Evolutionary conservation across 1,140 invertebrate species (phyloP), one percentile per base, ranked within the genome.

Genomic region (Bombus sibiricus): DNA sequence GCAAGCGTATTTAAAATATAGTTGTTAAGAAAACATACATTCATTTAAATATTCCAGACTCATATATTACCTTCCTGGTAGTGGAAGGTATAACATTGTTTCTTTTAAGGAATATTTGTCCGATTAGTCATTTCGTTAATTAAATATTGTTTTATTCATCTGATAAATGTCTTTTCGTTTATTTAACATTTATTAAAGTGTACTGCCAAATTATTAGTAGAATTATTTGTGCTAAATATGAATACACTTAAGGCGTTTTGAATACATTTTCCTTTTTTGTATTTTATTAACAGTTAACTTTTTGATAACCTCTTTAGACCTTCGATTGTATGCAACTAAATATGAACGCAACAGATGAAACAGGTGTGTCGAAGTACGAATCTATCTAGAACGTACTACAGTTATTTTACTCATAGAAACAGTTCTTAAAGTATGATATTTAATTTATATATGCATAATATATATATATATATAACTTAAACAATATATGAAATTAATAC

Each of bases 321-420:
- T 22, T 74, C 13, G 47, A 43, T 81, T 25, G 25, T 39, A 80
- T 39, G 34, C 9, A 85, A 74, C 32, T 66, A 81, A 64, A 74
- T 74, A 57, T 43, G 37, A 81, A 39, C 34, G 37, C 57, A 74
- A 37, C 43, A 74, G 34, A 81, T 57, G 43, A 57, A 43, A 85
- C 71, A 81, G 59, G 69, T 85, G 64, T 82, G 64, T 25, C 82
- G 69, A 81, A 53, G 22, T 59, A 75, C 6, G 41, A 75, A 47
- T 59, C 34, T 28, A 81, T 37, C 78, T 81, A 81, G 64, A 80
- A 53, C 43, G n/a, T 69, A 68, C 62, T 79, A 79, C 39, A 79
- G 75, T 77, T 78, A 66, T 66, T 66, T 28, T 64, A n/a, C n/a
- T 43, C 76, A 66, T 66, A 66, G 59, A 78, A 78, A 78, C 76